These are phyloP conservation scores for Chymomyza amoena DNA, from an alignment of 2,888 invertebrate genomes.

Conservation along the genomic window DNA sequence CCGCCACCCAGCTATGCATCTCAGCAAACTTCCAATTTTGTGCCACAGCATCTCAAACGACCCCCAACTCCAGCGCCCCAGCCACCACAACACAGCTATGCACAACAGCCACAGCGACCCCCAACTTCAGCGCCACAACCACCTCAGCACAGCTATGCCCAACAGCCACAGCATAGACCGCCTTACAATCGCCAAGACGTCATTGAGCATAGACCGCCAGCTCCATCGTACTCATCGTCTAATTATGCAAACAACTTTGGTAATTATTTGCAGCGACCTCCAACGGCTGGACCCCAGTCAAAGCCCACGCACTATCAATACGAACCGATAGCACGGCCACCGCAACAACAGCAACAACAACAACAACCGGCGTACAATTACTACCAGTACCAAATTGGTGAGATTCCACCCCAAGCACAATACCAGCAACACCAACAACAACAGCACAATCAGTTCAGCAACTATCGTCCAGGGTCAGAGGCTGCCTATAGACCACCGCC, in stretches of 20 bases:
- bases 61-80: slow-evolving; percentile 35
- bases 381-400: slow-evolving; percentile 74
- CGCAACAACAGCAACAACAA: slow-evolving; percentile 33
- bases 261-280: slow-evolving; percentile 74
- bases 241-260: slow-evolving; percentile 77
- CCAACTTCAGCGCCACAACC: slow-evolving; percentile 29
- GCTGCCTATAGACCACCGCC: slow-evolving; percentile 48
- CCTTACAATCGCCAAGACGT: slow-evolving; percentile 62
- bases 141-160: too few species aligned
- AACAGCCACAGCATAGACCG: slow-evolving; percentile 37
- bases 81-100: too few species aligned
- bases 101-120: slow-evolving; percentile 39
- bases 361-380: slow-evolving; percentile 65
- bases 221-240: slow-evolving; percentile 52
- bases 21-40: slow-evolving; percentile 62
- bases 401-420: slow-evolving; percentile 63
- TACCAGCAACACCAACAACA: slow-evolving; percentile 16
- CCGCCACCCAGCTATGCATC: slow-evolving; percentile 74
- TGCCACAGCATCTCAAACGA: slow-evolving; percentile 39
- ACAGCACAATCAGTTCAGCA: slow-evolving; percentile 42
- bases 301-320: slow-evolving; percentile 40
- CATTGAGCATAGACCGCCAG: slow-evolving; percentile 46
- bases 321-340: slow-evolving; percentile 34
- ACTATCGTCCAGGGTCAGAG: slow-evolving; percentile 51
- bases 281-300: slow-evolving; percentile 23